phyloP scores from a whole-genome alignment of 2,113 vertebrate species.

The Lepus europaeus region DNA sequence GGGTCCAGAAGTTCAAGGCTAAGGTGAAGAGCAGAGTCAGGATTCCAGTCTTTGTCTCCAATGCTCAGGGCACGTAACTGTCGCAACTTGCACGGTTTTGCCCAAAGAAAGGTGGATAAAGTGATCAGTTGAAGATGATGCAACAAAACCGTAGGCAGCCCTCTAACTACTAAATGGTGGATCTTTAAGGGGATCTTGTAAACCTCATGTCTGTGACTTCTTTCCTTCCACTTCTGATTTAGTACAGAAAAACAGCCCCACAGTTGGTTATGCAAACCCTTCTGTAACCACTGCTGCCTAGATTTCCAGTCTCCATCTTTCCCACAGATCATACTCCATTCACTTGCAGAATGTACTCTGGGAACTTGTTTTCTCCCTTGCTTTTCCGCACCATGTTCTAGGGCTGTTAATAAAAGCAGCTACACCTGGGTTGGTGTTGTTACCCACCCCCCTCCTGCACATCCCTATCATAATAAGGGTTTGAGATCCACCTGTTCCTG shows the following conservation, averaged over 20 bases:
- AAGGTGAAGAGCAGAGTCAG: background rate
- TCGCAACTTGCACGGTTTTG: fast-evolving
- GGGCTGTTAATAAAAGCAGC: slow-evolving; percentile 40
- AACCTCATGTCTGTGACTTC: background rate
- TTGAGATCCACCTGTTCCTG: no score
- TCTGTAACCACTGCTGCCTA: background rate
- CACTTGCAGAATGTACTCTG: slow-evolving; percentile 50
- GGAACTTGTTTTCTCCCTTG: slow-evolving; percentile 70
- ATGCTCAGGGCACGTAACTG: fast-evolving
- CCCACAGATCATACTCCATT: slow-evolving; percentile 56
- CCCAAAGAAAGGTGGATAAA: fast-evolving
- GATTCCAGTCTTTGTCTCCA: fast-evolving
- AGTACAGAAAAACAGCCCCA: background rate
- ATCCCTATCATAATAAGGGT: no score
- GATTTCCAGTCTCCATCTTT: slow-evolving; percentile 11
- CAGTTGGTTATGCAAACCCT: background rate
- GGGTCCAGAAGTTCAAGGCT: background rate
- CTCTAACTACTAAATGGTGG: background rate
- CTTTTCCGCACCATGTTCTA: slow-evolving; percentile 40
- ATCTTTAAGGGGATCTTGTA: background rate
- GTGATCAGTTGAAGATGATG: fast-evolving
- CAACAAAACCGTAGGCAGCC: fast-evolving
- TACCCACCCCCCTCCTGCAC: no score
- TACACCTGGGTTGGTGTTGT: no score
- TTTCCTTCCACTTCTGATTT: background rate